Evolutionary conservation across 2,113 vertebrate genomes (phyloP).

Genomic region (Cyprinodon brontotheroides): DNA sequence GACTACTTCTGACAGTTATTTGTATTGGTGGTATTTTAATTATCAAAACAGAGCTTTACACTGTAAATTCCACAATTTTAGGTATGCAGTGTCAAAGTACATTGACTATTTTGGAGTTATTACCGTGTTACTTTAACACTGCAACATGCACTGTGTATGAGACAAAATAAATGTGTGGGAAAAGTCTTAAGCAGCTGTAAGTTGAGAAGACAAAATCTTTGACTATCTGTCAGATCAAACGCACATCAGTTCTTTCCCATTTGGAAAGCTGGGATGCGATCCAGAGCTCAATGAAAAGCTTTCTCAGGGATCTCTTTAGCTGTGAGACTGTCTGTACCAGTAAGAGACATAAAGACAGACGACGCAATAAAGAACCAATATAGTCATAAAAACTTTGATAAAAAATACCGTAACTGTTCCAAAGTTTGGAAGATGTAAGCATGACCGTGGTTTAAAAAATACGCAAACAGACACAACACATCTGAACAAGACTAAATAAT

Average conservation of each 20-base stretch:
- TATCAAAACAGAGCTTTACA: no score
- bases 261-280: slow-evolving; percentile 65
- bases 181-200: slow-evolving; percentile 43
- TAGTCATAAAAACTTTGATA: slow-evolving; percentile 9
- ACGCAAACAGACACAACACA: no score
- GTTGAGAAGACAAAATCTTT: slow-evolving; percentile 54
- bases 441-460: no score
- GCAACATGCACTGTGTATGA: not conserved
- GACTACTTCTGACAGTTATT: not conserved
- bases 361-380: slow-evolving; percentile 33
- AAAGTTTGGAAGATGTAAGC: no score
- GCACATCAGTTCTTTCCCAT: slow-evolving; percentile 50
- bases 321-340: slow-evolving; percentile 3
- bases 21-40: no score
- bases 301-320: slow-evolving; percentile 56
- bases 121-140: no score
- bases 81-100: no score
- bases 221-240: slow-evolving; percentile 63
- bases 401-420: no score
- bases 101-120: no score
- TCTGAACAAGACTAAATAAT: no score
- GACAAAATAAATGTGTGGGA: slow-evolving; percentile 27
- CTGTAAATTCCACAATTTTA: no score
- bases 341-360: slow-evolving; percentile 15
- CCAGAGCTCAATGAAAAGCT: slow-evolving; percentile 69